Conservation (phyloP, 2,888 invertebrate genomes). For the Tethea ocularis region DNA sequence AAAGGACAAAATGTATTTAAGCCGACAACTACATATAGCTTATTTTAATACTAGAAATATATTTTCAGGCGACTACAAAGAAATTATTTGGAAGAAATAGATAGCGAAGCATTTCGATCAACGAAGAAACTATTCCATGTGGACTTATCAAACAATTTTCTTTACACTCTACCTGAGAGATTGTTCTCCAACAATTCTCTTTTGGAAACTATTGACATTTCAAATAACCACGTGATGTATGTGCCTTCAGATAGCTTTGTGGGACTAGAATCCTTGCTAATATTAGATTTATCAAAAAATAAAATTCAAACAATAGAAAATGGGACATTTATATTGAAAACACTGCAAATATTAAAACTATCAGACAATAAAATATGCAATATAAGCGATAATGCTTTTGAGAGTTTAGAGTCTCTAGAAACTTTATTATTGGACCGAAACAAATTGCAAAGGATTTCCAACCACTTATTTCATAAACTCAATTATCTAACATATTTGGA, state of each 20-base stretch:
- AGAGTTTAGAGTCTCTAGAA: constrained; percentile 77
- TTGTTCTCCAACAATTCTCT: constrained; percentile 84
- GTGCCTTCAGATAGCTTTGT: constrained; percentile 84
- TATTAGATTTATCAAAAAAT: constrained; percentile 89
- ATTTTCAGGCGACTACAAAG: constrained; percentile 85
- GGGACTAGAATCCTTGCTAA: constrained; percentile 83
- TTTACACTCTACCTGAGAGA: constrained; percentile 82
- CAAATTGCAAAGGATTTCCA: constrained; percentile 75
- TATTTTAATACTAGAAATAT: neutral
- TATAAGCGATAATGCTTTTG: constrained; percentile 83
- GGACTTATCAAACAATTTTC: constrained; percentile 86
- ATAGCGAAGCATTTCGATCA: constrained; percentile 81
- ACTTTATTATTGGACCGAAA: constrained; percentile 83
- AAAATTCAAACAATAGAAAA: constrained; percentile 84
- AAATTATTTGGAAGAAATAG: constrained; percentile 86
- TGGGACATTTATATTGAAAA: constrained; percentile 82
- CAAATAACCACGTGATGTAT: constrained; percentile 85
- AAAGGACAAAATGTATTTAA: neutral
- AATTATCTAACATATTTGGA: constrained; percentile 79
- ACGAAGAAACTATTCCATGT: constrained; percentile 86
- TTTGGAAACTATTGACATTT: constrained; percentile 86
- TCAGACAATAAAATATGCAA: constrained; percentile 87
- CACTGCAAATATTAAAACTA: constrained; percentile 85
- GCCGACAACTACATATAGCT: neutral
- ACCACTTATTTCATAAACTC: constrained; percentile 75